These are phyloP conservation scores for Sussaba pulchella DNA, from an alignment of 2,888 invertebrate species.

Conservation along the genomic window DNA sequence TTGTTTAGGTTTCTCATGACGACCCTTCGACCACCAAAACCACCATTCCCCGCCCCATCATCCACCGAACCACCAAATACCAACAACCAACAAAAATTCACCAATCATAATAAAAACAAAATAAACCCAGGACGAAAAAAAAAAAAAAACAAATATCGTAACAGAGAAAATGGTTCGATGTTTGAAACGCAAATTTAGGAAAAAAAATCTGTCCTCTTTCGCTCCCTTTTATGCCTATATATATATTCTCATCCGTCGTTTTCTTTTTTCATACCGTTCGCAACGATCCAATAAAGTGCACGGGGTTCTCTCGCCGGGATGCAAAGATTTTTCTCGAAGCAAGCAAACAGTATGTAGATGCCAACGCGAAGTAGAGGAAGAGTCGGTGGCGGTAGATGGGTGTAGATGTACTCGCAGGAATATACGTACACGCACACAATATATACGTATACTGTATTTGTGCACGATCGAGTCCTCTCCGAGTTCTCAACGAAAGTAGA, in stretches of 20 bases:
- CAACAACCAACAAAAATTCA: too few relatives aligned
- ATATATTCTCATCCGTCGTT: neutral
- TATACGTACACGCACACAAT: slow-evolving; percentile 5
- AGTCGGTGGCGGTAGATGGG: slow-evolving; percentile 17
- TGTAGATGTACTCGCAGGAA: slow-evolving; percentile 10
- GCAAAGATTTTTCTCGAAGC: slow-evolving; percentile 42
- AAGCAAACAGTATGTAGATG: slow-evolving; percentile 58
- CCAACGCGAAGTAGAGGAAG: slow-evolving; percentile 27
- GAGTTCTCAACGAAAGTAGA: slow-evolving; percentile 9
- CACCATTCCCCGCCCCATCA: neutral
- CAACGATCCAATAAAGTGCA: slow-evolving; percentile 60
- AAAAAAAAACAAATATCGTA: neutral
- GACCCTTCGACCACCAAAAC: neutral
- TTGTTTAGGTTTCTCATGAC: too few relatives aligned
- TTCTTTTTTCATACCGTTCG: slow-evolving; percentile 45
- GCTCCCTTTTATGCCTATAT: neutral
- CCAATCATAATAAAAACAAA: too few relatives aligned
- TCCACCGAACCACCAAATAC: too few relatives aligned
- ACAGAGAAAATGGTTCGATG: neutral
- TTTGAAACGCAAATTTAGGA: slow-evolving; percentile 1
- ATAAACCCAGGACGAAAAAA: neutral
- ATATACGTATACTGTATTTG: slow-evolving; percentile 2
- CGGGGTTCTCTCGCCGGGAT: slow-evolving; percentile 17
- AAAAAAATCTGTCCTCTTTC: slow-evolving; percentile 8
- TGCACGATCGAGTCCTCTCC: slow-evolving; percentile 17